Evolutionary conservation across 2,113 vertebrate species (phyloP).

Genomic region (Melanerpes formicivorus): DNA sequence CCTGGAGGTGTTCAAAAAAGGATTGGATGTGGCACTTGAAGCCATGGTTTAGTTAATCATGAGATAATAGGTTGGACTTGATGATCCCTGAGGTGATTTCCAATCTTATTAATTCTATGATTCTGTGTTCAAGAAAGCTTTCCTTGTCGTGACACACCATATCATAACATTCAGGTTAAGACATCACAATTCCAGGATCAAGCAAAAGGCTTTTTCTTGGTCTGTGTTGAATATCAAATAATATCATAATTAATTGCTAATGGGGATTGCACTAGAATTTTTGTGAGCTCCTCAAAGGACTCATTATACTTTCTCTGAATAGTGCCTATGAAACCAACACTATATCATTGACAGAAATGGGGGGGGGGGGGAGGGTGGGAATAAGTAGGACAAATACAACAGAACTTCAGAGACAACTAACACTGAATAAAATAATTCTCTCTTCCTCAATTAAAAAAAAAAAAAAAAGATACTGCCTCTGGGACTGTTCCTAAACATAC

Average conservation of each 20-base stretch:
- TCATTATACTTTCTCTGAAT: not conserved
- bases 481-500: not conserved
- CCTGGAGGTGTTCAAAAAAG: too few species aligned
- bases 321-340: not conserved
- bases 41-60: too few species aligned
- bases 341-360: not conserved
- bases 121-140: not conserved
- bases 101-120: too few species aligned
- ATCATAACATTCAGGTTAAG: not conserved
- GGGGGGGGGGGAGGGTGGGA: too few species aligned
- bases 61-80: too few species aligned
- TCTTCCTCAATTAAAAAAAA: not conserved
- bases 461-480: not conserved
- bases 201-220: not conserved
- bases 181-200: not conserved
- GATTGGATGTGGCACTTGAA: too few species aligned
- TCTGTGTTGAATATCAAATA: not conserved
- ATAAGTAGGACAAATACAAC: not conserved
- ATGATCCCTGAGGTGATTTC: too few species aligned
- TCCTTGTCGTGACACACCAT: not conserved
- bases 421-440: not conserved
- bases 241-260: not conserved
- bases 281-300: not conserved
- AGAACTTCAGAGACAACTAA: not conserved
- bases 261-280: not conserved